Conservation (phyloP, 1,140 invertebrate genomes). For the Formica exsecta region DNA sequence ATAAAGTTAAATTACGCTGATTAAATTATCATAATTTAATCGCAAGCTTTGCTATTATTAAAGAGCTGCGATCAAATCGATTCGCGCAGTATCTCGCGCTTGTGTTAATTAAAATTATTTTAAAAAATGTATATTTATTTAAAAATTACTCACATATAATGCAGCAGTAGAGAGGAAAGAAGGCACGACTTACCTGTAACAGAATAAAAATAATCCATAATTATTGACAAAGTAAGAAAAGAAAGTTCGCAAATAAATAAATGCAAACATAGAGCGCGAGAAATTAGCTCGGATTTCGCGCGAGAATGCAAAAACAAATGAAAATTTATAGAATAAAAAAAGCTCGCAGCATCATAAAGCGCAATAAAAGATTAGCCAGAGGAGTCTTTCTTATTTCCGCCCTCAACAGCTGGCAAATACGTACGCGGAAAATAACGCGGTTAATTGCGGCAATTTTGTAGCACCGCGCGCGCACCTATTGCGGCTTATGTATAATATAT, state of each 20-base stretch:
- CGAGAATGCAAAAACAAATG: slow-evolving; percentile 11
- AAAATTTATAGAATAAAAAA: slow-evolving; percentile 25
- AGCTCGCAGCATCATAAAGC: slow-evolving; percentile 14
- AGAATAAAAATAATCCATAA: slow-evolving; percentile 27
- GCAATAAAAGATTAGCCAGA: slow-evolving; percentile 28
- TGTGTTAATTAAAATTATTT: background rate
- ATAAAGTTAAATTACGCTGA: background rate
- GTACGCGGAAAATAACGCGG: background rate
- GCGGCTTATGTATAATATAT: background rate
- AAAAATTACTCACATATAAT: slow-evolving; percentile 23
- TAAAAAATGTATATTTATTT: background rate
- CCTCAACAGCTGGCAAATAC: background rate
- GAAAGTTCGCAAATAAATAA: background rate
- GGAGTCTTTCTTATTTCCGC: slow-evolving; percentile 29
- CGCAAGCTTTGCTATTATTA: background rate
- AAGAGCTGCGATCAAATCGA: background rate
- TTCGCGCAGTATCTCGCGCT: background rate
- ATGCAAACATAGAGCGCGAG: background rate
- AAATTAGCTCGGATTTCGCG: background rate
- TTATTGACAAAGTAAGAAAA: background rate
- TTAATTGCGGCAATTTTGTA: slow-evolving; percentile 33
- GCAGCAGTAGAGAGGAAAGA: background rate
- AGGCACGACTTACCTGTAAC: slow-evolving; percentile 67
- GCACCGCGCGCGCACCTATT: background rate
- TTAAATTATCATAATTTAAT: background rate